Percentiles rank a stretch among this genome's conserved stretches.
These are phyloP conservation scores for Urechis unicinctus DNA, from an alignment of 2,888 invertebrate species.

Conservation along the genomic window DNA sequence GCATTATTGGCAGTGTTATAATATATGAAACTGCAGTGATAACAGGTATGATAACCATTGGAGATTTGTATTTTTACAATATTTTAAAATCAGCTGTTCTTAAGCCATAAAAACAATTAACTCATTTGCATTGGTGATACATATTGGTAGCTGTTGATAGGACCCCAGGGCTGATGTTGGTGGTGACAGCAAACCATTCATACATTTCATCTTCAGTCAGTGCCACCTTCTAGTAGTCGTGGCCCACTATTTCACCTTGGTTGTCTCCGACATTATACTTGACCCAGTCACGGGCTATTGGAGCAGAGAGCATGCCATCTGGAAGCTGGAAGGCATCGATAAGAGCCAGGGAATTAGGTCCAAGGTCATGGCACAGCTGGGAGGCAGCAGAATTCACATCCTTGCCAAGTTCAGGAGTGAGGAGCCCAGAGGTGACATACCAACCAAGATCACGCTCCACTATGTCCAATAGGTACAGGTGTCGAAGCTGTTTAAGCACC, in stretches of 20 bases:
- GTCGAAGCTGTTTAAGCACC: slow-evolving; percentile 18
- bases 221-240: too few species aligned
- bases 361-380: slow-evolving; percentile 17
- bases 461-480: slow-evolving; percentile 22
- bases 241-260: slow-evolving; percentile 8
- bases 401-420: slow-evolving; percentile 13
- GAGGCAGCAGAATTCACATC: slow-evolving; percentile 7
- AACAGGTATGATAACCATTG: too few species aligned
- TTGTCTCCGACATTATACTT: slow-evolving; percentile 20
- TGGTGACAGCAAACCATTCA: too few species aligned
- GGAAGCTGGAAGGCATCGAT: slow-evolving; percentile 22
- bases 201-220: too few species aligned
- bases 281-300: slow-evolving; percentile 27
- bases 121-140: too few species aligned
- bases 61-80: too few species aligned
- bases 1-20: too few species aligned
- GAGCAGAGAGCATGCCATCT: slow-evolving; percentile 24
- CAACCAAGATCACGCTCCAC: slow-evolving; percentile 22
- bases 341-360: slow-evolving; percentile 20
- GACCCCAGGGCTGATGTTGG: too few species aligned
- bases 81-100: too few species aligned
- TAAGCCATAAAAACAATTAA: too few species aligned
- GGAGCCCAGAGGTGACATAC: slow-evolving; percentile 13
- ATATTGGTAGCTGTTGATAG: too few species aligned
- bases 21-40: too few species aligned